phyloP scores from a whole-genome alignment of 2,888 invertebrate species.

The Agriopis leucophaearia region DNA sequence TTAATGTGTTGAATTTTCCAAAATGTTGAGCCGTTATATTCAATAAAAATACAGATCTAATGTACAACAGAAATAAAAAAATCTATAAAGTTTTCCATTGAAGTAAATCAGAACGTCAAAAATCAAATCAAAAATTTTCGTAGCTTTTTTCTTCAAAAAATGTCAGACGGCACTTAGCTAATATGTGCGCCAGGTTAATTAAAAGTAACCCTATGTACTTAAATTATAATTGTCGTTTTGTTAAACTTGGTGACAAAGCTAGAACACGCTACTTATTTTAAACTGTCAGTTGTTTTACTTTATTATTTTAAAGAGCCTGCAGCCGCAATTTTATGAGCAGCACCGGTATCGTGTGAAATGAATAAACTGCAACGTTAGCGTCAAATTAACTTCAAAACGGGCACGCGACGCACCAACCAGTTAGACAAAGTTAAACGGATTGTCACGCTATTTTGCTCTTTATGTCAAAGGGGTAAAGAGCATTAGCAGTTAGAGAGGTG shows the following conservation, averaged over 20 bases:
- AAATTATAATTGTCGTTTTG: not conserved
- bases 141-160: too few relatives aligned
- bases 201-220: too few relatives aligned
- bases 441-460: conserved; percentile 53
- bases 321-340: conserved; percentile 60
- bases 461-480: conserved; percentile 51
- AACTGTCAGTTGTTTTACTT: conserved; percentile 20
- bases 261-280: conserved; percentile 4
- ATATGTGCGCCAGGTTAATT: too few relatives aligned
- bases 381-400: conserved; percentile 63
- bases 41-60: too few relatives aligned
- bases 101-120: too few relatives aligned
- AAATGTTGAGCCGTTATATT: too few relatives aligned
- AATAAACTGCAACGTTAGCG: conserved; percentile 69
- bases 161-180: too few relatives aligned
- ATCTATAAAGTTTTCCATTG: too few relatives aligned
- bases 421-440: conserved; percentile 43
- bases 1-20: too few relatives aligned
- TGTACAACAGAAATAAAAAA: too few relatives aligned
- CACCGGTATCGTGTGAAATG: conserved; percentile 60
- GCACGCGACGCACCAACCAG: conserved; percentile 62
- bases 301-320: conserved; percentile 45
- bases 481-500: conserved; percentile 44
- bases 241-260: not conserved
- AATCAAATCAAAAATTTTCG: too few relatives aligned